Conservation (phyloP, 1,140 invertebrate genomes). For the Pseudomyrmex sp. region DNA sequence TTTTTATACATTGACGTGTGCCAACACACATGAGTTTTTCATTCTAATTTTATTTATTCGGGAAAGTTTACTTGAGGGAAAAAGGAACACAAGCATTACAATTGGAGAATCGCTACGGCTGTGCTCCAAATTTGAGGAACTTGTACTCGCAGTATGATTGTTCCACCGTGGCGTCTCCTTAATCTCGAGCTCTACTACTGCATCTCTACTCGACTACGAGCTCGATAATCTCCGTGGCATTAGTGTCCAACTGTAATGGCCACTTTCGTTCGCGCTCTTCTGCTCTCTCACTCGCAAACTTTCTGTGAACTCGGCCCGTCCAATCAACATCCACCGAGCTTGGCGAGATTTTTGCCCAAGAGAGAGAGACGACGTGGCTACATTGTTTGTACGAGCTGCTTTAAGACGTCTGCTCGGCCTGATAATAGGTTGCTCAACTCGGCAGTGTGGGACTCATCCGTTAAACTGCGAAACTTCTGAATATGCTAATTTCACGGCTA, state of each 20-base stretch:
- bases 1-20: too few relatives aligned
- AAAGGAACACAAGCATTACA: slow-evolving; percentile 13
- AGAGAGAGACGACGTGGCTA: slow-evolving; percentile 39
- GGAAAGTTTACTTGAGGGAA: slow-evolving; percentile 39
- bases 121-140: slow-evolving; percentile 16
- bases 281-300: slow-evolving; percentile 39
- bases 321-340: slow-evolving; percentile 37
- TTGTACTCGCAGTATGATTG: slow-evolving; percentile 3
- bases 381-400: slow-evolving; percentile 51
- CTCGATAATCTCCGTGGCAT: slow-evolving; percentile 48
- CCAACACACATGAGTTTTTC: too few relatives aligned
- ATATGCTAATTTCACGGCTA: slow-evolving; percentile 82
- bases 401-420: slow-evolving; percentile 53
- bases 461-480: slow-evolving; percentile 82
- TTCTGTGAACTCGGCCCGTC: slow-evolving; percentile 42
- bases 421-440: slow-evolving; percentile 73
- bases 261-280: slow-evolving; percentile 17
- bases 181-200: slow-evolving; percentile 40
- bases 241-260: slow-evolving; percentile 41
- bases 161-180: slow-evolving; percentile 16
- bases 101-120: slow-evolving; percentile 2
- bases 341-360: slow-evolving; percentile 42
- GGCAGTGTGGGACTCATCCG: slow-evolving; percentile 72
- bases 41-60: slow-evolving; percentile 4
- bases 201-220: slow-evolving; percentile 34